phyloP scores from a whole-genome alignment of 2,113 vertebrate species.

The Saguinus midas region DNA sequence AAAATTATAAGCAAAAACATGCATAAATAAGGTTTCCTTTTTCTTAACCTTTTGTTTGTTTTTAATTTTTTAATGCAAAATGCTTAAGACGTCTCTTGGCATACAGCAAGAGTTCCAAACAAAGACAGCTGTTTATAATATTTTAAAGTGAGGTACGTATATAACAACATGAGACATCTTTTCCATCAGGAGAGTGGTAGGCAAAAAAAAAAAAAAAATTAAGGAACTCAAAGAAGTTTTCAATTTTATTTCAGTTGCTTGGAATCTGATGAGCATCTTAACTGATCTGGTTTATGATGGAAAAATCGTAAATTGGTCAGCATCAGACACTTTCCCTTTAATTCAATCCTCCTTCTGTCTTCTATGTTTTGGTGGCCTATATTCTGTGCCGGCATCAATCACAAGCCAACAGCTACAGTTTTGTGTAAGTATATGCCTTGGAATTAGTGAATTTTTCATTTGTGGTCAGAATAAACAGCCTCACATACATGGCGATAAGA shows the following conservation, averaged over 20 bases:
- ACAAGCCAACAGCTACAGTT: background rate
- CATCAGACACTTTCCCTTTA: background rate
- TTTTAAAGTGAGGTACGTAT: background rate
- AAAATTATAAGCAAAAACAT: background rate
- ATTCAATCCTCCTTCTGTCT: background rate
- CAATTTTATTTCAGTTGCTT: background rate
- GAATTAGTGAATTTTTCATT: background rate
- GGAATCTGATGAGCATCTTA: background rate
- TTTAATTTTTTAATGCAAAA: background rate
- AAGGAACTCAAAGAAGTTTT: background rate
- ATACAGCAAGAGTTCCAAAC: background rate
- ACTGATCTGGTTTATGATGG: background rate
- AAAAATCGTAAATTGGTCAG: background rate
- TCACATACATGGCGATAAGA: accelerated
- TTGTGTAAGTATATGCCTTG: constrained; percentile 50
- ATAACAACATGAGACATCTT: background rate
- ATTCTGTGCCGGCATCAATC: background rate
- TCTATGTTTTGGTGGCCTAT: background rate
- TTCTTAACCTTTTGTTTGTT: background rate
- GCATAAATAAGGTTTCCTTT: background rate
- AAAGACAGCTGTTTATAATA: background rate
- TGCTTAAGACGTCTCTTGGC: background rate
- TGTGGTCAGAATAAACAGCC: background rate
- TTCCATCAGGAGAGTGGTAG: background rate
- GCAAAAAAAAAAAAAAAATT: background rate